Evolutionary conservation across 2,888 invertebrate species (phyloP), one percentile per base, ranked within the genome.

Genomic region (Mesopsocus fuscifrons): DNA sequence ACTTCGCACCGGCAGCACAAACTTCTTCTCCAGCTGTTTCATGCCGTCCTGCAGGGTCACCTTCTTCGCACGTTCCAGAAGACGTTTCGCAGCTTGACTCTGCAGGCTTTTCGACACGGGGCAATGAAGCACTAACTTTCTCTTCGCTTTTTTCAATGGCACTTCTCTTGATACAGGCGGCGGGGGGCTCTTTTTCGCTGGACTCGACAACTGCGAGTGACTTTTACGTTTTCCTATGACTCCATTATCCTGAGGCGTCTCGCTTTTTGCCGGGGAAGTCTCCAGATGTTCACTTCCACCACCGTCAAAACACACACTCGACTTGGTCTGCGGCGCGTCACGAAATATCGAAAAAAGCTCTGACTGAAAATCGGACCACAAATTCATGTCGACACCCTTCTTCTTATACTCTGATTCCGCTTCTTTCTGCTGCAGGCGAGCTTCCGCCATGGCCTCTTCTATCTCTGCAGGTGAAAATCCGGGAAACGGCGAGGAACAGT

Each of bases 1-100:
- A 65, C 85, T 87, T 52, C 82, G 71, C 38, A 77, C 71, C 15
- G 87, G 87, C 47, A 87, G 62, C 23, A 82, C 72, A 65, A 84
- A 84, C 58, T 74, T 77, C 41, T 45, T 47, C 6, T 33, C 22
- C 11, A 26, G 13, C 13, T 11, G 26, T 30, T 32, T 44, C 26
- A 13, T 31, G 17, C 15, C 15, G 15, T 16, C 5, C 8, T 13
- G 6, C 34, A 22, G 20, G 15, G 34, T 43, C 3, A 32, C 17
- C 49, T 59, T 57, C 49, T 59, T 57, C 20, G 60, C 58, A 49
- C 57, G 55, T 40, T 56, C 57, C 5, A 61, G 49, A 42, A 61
- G 50, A 47, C 58, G 55, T 44, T 59, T 60, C 1, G 59, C 59
- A 20, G 59, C 59, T 44, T 55, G 55, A 34, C 59, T 59, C 30